Base-by-base conservation (phyloP, 2,113 vertebrate species). In the Caloenas nicobarica region DNA sequence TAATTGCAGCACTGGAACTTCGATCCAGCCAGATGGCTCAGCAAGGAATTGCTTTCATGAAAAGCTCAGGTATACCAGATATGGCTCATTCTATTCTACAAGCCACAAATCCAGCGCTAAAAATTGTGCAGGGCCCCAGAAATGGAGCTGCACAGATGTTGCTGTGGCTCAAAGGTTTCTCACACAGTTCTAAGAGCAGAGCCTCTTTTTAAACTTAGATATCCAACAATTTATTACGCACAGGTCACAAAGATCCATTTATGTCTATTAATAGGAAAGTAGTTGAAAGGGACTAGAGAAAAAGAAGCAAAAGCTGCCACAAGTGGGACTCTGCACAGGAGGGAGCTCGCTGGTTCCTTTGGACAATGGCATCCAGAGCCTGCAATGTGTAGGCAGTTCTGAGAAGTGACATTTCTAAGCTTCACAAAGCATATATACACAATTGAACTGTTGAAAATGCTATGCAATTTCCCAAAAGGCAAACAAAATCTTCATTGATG, bases 11-110 rank as follows among this genome's bases (percentile, higher is more conserved):
- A 46, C 77, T 65, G 83, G 56, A 93, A 93, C 92, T 92, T 93
- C 16, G 89, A 88, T 93, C 93, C 90, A 93, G 65, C 29, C 90
- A 93, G 92, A 96, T 94, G 86, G 95, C 83, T 73, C 93, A 89
- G 83, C 61, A 85, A 90, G 77, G 83, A 92, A 94, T 22, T 62
- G 61, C 72, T 61, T 90, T 72, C 61, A 57, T 31, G 36, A 72
- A 48, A 84, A 65, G 57, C 73, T 44, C 95, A 96, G 96, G 93
- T 96, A 72, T 11, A 65, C 16, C 66, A 91, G 65, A 84, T 16
- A 83, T 2, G 16, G 83, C 57, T 94, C 9, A 0, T 42, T 60
- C 56, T 53, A 17, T 2, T 40, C 21, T 16, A 48, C 0, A 0
- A 92, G 19, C 25, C 50, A 61, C 57, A 81, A 91, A 53, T 34